phyloP scores from a whole-genome alignment of 2,888 invertebrate species.

The Heliothis peltigera region DNA sequence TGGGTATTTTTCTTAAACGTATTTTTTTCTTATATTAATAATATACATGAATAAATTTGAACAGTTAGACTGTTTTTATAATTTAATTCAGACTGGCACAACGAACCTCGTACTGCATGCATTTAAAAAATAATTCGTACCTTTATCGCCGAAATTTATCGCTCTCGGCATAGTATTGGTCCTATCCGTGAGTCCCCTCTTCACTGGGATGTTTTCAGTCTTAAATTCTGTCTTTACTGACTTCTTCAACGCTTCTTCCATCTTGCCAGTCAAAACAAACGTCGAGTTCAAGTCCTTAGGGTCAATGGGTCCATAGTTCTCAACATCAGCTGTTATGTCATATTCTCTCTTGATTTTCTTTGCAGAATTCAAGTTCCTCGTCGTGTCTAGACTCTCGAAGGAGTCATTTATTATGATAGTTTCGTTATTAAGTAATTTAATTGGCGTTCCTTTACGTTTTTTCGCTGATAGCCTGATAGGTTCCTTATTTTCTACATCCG shows the following conservation, averaged over 20 bases:
- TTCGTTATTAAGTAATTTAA: constrained; percentile 79
- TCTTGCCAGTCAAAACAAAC: constrained; percentile 81
- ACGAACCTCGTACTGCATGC: no score
- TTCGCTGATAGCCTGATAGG: constrained; percentile 65
- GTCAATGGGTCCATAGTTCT: constrained; percentile 76
- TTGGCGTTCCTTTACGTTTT: constrained; percentile 84
- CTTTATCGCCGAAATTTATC: constrained; percentile 77
- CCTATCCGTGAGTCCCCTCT: constrained; percentile 77
- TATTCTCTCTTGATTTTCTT: constrained; percentile 80
- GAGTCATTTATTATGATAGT: constrained; percentile 86
- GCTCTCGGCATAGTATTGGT: constrained; percentile 78
- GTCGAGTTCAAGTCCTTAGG: constrained; percentile 84
- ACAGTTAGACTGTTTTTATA: no score
- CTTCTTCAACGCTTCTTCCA: constrained; percentile 70
- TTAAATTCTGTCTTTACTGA: constrained; percentile 66
- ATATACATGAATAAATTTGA: no score
- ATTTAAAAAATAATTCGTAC: no score
- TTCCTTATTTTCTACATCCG: constrained; percentile 78
- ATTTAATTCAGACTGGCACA: no score
- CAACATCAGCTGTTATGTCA: constrained; percentile 66
- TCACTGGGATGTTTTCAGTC: constrained; percentile 62
- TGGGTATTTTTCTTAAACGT: no score
- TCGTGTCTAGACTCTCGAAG: constrained; percentile 77
- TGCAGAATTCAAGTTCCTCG: constrained; percentile 75
- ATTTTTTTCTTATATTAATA: no score